These are phyloP conservation scores for Aurelia aurita DNA, from an alignment of 30 jellyfish, hydroid and myxozoan species.

Conservation along the genomic window DNA sequence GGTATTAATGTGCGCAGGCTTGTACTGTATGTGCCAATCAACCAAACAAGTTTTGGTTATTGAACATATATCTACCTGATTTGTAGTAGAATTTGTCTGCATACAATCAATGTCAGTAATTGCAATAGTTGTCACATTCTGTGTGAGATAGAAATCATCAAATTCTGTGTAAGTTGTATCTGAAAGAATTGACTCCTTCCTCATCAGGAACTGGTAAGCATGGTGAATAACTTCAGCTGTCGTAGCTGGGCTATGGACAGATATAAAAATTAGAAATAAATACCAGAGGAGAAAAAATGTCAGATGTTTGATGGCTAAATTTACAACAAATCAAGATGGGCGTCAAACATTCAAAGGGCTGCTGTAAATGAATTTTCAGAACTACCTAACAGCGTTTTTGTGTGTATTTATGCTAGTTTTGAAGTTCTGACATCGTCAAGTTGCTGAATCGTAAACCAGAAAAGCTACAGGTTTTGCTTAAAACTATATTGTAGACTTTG, in stretches of 20 bases:
- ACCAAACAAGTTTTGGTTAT: neutral
- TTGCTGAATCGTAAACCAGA: no score
- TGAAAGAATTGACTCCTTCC: constrained; percentile 46
- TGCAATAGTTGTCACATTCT: constrained; percentile 56
- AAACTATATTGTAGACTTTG: no score
- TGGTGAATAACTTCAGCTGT: constrained; percentile 45
- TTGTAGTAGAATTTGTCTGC: neutral
- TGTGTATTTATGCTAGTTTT: no score
- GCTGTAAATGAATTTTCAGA: no score
- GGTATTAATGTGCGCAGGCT: no score
- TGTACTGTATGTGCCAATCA: neutral
- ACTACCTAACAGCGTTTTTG: no score
- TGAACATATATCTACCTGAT: constrained; percentile 22
- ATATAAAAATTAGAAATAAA: neutral
- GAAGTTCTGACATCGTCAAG: no score
- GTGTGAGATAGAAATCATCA: constrained; percentile 53
- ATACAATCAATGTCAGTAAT: constrained; percentile 55
- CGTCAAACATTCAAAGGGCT: no score
- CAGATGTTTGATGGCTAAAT: no score
- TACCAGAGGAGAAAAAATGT: no score
- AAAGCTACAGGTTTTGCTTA: no score
- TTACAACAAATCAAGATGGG: no score
- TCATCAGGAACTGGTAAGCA: constrained; percentile 47
- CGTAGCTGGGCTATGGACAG: constrained; percentile 56
- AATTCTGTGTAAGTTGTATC: constrained; percentile 77